These are phyloP conservation scores for Menura novaehollandiae DNA, from an alignment of 2,113 vertebrate genomes.

Conservation along the genomic window DNA sequence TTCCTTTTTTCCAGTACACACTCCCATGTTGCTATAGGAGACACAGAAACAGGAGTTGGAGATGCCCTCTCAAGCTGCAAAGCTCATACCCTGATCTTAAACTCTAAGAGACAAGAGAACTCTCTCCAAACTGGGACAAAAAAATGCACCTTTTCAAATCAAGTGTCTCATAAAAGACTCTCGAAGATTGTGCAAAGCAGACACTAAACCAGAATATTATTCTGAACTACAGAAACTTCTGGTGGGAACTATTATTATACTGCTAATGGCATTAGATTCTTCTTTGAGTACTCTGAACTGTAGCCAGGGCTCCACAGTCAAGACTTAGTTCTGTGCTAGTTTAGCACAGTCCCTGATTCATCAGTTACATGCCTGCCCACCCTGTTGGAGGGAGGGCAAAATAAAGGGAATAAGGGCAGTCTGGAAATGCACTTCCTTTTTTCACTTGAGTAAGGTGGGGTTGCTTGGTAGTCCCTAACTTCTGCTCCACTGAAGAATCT, in stretches of 20 bases:
- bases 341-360: not conserved
- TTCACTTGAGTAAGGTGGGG: not conserved
- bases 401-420: not conserved
- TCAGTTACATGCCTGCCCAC: not conserved
- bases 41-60: not conserved
- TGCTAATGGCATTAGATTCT: not conserved
- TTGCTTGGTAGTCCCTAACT: not conserved
- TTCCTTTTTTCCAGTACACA: slow-evolving; percentile 87
- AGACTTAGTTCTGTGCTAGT: not conserved
- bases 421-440: not conserved
- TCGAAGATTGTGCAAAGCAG: not conserved
- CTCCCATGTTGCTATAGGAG: slow-evolving; percentile 91
- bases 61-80: not conserved
- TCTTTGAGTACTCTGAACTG: not conserved
- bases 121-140: not conserved
- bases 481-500: not conserved
- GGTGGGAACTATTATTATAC: not conserved
- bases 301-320: not conserved
- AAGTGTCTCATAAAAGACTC: not conserved
- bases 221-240: not conserved
- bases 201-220: not conserved
- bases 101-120: not conserved
- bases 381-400: not conserved
- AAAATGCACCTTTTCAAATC: not conserved
- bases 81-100: not conserved